Percentiles rank a stretch among this genome's conserved stretches.
Evolutionary conservation across 2,113 vertebrate species (phyloP).

Genomic region (Bufo gargarizans): DNA sequence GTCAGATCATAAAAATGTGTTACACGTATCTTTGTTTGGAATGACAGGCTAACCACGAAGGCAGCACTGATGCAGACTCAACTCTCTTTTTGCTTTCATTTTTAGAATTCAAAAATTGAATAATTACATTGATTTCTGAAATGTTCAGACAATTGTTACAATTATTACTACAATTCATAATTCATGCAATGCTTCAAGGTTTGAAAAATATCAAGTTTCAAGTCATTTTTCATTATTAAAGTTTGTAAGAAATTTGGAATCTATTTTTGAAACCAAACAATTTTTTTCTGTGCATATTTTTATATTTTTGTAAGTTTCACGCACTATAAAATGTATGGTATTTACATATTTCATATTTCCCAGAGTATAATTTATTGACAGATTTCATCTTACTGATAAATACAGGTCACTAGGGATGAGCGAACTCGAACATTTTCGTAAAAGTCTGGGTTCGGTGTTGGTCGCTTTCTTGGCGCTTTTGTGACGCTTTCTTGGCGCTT

Average conservation of each 20-base stretch:
- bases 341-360: not conserved
- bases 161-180: conserved; percentile 55
- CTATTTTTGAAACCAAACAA: not conserved
- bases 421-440: too few relatives aligned
- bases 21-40: conserved; percentile 60
- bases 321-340: not conserved
- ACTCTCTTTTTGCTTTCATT: conserved; percentile 51
- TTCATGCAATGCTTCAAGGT: conserved; percentile 38
- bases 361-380: too few relatives aligned
- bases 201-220: conserved; percentile 37
- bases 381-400: too few relatives aligned
- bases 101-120: conserved; percentile 54
- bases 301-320: not conserved
- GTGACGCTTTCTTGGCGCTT: too few relatives aligned
- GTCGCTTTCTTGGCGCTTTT: too few relatives aligned
- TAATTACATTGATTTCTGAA: conserved; percentile 57
- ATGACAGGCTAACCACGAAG: conserved; percentile 49
- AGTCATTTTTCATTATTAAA: conserved; percentile 42
- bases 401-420: too few relatives aligned
- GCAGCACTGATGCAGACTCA: conserved; percentile 54
- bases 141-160: conserved; percentile 49
- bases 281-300: not conserved
- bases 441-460: too few relatives aligned
- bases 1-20: conserved; percentile 59
- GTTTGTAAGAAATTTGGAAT: conserved; percentile 19